phyloP scores from a whole-genome alignment of 2,797 vertebrate genomes.

The Gorsachius magnificus region DNA sequence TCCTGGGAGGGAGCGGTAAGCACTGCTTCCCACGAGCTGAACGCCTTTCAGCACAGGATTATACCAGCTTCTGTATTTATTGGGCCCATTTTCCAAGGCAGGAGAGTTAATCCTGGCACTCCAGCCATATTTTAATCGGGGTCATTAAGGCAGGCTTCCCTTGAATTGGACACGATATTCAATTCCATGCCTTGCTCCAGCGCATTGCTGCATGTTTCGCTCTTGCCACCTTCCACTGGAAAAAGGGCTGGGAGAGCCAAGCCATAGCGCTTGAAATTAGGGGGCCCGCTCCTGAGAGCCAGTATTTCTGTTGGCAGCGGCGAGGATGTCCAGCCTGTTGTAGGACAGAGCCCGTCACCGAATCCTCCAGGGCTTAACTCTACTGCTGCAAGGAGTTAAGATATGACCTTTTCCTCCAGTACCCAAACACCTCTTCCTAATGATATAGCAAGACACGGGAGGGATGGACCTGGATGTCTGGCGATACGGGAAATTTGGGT shows the following conservation, averaged over 20 bases:
- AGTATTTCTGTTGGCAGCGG: background rate
- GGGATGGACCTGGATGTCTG: background rate
- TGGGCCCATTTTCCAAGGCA: background rate
- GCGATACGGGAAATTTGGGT: constrained; percentile 19
- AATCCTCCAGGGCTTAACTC: background rate
- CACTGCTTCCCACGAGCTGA: background rate
- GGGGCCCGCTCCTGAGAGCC: background rate
- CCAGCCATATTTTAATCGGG: background rate
- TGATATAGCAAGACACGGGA: background rate
- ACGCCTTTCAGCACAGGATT: background rate
- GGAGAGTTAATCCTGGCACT: background rate
- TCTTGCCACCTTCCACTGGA: background rate
- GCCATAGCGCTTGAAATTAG: background rate
- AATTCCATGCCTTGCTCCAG: background rate
- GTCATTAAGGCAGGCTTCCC: background rate
- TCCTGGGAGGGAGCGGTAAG: background rate
- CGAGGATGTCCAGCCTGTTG: background rate
- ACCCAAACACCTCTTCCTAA: constrained; percentile 11
- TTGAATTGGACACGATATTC: background rate
- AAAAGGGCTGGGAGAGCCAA: background rate
- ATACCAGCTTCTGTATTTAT: background rate
- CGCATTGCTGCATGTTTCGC: rapidly evolving
- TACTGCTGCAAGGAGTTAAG: background rate
- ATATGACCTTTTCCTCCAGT: background rate
- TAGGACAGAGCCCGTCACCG: background rate